Conservation (phyloP, 2,113 vertebrate species). For the Lynx canadensis region DNA sequence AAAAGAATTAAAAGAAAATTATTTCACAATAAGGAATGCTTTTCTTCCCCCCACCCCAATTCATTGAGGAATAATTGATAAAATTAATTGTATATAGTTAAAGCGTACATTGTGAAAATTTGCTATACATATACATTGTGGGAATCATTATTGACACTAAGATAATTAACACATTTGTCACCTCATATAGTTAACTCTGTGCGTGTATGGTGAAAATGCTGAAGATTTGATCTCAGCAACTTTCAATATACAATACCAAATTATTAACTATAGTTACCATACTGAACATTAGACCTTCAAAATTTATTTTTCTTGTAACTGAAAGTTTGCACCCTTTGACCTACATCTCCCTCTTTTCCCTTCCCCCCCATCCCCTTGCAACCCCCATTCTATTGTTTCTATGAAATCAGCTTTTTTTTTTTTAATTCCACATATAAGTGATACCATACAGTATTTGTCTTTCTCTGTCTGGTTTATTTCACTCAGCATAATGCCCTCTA, state of each 20-base stretch:
- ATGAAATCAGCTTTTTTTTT: neutral
- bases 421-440: neutral
- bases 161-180: neutral
- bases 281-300: neutral
- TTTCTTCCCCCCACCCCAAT: neutral
- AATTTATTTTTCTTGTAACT: neutral
- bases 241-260: neutral
- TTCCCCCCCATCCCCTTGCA: neutral
- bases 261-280: neutral
- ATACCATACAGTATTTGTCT: neutral
- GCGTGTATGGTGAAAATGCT: neutral
- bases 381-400: neutral
- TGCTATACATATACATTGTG: neutral
- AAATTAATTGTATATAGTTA: neutral
- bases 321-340: neutral
- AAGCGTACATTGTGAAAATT: neutral
- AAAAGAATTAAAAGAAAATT: constrained; percentile 15
- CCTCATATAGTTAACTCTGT: neutral
- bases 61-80: neutral
- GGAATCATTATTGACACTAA: neutral
- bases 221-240: neutral
- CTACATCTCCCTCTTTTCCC: neutral
- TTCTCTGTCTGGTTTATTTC: constrained; percentile 3
- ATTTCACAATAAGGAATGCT: neutral
- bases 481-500: constrained; percentile 2